A percentile compares a stretch with the other conserved stretches of the same genome.
Evolutionary conservation across 2,113 vertebrate species (phyloP).

Genomic region (Microtus montanus): DNA sequence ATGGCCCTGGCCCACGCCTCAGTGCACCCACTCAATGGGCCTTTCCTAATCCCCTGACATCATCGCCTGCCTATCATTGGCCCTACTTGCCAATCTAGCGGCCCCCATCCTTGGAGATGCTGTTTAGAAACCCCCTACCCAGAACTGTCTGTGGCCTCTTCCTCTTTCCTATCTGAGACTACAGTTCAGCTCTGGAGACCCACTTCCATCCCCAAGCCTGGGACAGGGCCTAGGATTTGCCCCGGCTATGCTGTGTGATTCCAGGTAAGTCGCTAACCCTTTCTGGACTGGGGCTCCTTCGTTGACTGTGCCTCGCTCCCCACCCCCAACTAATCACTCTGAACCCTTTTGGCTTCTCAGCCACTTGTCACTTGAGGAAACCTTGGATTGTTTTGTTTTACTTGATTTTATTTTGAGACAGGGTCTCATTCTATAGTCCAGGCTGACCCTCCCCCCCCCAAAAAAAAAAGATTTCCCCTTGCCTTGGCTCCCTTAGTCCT

Average conservation of each 20-base stretch:
- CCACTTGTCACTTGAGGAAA: background rate
- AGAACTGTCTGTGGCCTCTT: background rate
- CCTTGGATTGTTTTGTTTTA: background rate
- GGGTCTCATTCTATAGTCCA: background rate
- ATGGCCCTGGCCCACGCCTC: conserved; percentile 55
- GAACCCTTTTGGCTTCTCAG: background rate
- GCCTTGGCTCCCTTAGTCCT: background rate
- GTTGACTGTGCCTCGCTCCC: background rate
- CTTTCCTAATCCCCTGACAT: conserved; percentile 68
- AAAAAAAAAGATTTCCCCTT: background rate
- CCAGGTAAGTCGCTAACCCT: conserved; percentile 10
- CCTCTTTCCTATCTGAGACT: background rate
- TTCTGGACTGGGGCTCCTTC: background rate
- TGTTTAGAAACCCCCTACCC: background rate
- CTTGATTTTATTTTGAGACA: background rate
- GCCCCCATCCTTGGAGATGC: background rate
- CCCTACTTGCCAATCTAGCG: background rate
- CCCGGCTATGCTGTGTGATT: conserved; percentile 31
- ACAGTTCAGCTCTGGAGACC: background rate
- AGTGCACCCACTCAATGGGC: conserved; percentile 57
- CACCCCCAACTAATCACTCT: background rate
- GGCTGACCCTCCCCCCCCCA: background rate
- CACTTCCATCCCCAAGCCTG: background rate
- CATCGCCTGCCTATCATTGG: background rate
- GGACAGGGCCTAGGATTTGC: background rate